phyloP scores from a whole-genome alignment of 2,113 vertebrate species.

The Dissostichus mawsoni region DNA sequence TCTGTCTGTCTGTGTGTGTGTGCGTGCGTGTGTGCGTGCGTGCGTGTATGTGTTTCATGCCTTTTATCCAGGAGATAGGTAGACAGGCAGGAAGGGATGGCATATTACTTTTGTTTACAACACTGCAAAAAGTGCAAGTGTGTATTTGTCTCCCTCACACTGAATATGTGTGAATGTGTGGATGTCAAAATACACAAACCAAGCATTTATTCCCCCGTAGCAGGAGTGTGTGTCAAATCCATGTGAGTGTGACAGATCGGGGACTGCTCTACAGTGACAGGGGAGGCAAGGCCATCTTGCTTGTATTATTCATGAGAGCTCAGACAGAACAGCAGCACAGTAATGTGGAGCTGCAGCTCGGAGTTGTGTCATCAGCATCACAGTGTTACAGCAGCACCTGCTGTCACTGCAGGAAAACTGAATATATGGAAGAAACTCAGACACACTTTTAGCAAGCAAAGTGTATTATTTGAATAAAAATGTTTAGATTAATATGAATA shows the following conservation, averaged over 20 bases:
- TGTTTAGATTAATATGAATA: too few species aligned
- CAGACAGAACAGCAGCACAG: slow-evolving; percentile 46
- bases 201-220: slow-evolving; percentile 62
- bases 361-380: slow-evolving; percentile 40
- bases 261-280: slow-evolving; percentile 56
- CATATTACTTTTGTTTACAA: slow-evolving; percentile 58
- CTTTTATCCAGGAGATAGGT: slow-evolving; percentile 33
- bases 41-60: slow-evolving; percentile 30
- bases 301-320: slow-evolving; percentile 74
- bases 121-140: slow-evolving; percentile 38
- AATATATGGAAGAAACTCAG: not conserved
- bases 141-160: slow-evolving; percentile 36
- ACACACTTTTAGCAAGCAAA: accelerated
- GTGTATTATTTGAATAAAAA: not conserved
- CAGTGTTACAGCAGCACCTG: slow-evolving; percentile 70
- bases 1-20: slow-evolving; percentile 9
- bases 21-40: slow-evolving; percentile 1
- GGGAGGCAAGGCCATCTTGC: slow-evolving; percentile 55
- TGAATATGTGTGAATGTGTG: slow-evolving; percentile 27
- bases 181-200: slow-evolving; percentile 63
- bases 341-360: slow-evolving; percentile 44
- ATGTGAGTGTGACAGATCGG: slow-evolving; percentile 74
- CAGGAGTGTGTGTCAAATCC: slow-evolving; percentile 61
- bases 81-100: slow-evolving; percentile 10
- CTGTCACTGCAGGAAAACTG: slow-evolving; percentile 48